A percentile compares a stretch with the other conserved stretches of the same genome.
These are phyloP conservation scores for Lagria hirta DNA, from an alignment of 2,888 invertebrate genomes.

Conservation along the genomic window DNA sequence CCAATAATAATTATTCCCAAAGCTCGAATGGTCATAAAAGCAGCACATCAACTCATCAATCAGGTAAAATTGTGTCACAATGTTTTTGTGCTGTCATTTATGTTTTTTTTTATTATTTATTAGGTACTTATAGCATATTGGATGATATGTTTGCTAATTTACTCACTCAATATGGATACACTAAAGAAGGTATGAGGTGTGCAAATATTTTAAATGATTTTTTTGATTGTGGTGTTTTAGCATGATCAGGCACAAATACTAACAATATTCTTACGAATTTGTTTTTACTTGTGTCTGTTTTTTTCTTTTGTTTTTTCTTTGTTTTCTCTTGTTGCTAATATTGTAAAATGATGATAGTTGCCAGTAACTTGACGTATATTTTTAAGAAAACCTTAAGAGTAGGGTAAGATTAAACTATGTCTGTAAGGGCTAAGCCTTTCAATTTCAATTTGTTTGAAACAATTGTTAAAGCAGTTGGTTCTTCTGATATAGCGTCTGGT, in stretches of 20 bases:
- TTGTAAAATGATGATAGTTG: too few relatives aligned
- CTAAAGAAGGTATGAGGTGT: conserved; percentile 46
- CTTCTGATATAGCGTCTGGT: too few relatives aligned
- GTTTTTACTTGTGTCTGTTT: too few relatives aligned
- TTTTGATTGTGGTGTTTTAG: conserved; percentile 26
- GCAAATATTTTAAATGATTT: conserved; percentile 26
- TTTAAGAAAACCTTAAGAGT: too few relatives aligned
- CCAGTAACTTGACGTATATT: too few relatives aligned
- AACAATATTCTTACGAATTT: too few relatives aligned
- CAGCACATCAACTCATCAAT: conserved; percentile 32
- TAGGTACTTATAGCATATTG: conserved; percentile 44
- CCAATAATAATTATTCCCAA: conserved; percentile 42
- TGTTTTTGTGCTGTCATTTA: conserved; percentile 1
- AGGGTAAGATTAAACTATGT: too few relatives aligned
- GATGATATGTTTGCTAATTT: conserved; percentile 48
- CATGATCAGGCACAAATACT: conserved; percentile 23
- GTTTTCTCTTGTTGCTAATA: too few relatives aligned
- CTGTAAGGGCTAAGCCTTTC: too few relatives aligned
- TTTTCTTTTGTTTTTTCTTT: too few relatives aligned
- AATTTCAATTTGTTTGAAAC: too few relatives aligned
- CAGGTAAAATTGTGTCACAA: conserved; percentile 34
- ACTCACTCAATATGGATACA: conserved; percentile 44
- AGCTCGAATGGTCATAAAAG: conserved; percentile 39
- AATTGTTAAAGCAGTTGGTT: too few relatives aligned
- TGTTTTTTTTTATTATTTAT: conserved; percentile 8